Percentiles rank a stretch among this genome's conserved stretches.
Conservation (phyloP, 2,113 vertebrate genomes). For the Urocolius indicus region DNA sequence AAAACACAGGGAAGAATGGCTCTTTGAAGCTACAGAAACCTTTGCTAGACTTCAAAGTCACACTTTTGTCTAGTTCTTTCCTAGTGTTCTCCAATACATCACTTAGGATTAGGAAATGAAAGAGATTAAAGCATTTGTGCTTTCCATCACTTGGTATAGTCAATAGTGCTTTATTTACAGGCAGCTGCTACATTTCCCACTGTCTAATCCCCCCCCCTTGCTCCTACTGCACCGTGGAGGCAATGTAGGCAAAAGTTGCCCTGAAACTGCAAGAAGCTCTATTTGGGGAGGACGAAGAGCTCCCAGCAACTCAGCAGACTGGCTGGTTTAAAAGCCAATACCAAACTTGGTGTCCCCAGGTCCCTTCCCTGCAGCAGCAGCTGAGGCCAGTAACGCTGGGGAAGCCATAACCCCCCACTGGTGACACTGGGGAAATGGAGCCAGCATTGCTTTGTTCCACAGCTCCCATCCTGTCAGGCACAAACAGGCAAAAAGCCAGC, state of each 20-base stretch:
- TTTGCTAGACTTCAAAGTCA: conserved; percentile 39
- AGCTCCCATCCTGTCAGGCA: background rate
- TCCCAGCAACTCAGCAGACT: background rate
- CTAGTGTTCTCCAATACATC: conserved; percentile 22
- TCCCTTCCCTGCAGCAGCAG: background rate
- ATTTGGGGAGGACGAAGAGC: background rate
- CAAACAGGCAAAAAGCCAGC: background rate
- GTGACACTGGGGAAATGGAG: background rate
- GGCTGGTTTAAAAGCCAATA: background rate
- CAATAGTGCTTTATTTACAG: conserved; percentile 9
- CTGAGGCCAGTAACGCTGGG: background rate
- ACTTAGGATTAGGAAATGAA: conserved; percentile 45
- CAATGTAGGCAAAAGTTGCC: fast-evolving
- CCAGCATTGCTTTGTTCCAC: background rate
- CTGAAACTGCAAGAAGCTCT: background rate
- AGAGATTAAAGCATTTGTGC: conserved; percentile 43
- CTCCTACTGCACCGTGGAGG: background rate
- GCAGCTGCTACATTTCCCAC: conserved; percentile 5
- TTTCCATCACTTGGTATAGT: background rate
- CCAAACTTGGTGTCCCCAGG: background rate
- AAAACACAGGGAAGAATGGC: background rate
- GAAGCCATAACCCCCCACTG: fast-evolving
- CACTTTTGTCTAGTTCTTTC: background rate
- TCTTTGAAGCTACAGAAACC: conserved; percentile 42
- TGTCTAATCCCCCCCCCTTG: background rate